These are phyloP conservation scores for Isichthys henryi DNA, from an alignment of 2,113 vertebrate genomes.

Conservation along the genomic window DNA sequence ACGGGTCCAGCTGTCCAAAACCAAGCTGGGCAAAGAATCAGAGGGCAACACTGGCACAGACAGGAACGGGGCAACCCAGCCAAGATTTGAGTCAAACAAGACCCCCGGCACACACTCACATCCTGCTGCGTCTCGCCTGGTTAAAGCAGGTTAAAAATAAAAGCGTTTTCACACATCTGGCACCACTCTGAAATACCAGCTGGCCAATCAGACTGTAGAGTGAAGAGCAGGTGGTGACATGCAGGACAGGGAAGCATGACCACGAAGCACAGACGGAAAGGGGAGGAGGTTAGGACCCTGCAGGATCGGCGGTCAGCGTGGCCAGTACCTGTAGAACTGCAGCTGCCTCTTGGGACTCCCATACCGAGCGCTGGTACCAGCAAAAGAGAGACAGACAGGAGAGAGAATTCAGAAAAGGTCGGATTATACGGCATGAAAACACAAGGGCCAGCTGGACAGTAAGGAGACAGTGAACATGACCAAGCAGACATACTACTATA, in stretches of 20 bases:
- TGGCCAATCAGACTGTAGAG: not conserved
- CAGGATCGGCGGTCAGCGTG: constrained; percentile 9
- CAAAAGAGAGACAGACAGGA: constrained; percentile 33
- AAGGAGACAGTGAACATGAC: not conserved
- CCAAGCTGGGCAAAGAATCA: not conserved
- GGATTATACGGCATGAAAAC: constrained; percentile 14
- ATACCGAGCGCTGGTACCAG: constrained; percentile 85
- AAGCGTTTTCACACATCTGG: not conserved
- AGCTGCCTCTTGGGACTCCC: constrained; percentile 98
- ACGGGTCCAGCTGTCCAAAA: not conserved
- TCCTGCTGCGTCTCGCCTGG: not conserved
- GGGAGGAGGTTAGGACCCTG: not conserved
- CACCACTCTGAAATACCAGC: not conserved
- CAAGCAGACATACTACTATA: too few relatives aligned
- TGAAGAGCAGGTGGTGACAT: not conserved
- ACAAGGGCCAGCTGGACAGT: not conserved
- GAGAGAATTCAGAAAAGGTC: not conserved
- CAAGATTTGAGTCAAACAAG: not conserved
- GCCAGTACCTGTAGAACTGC: constrained; percentile 97
- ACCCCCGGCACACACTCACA: not conserved
- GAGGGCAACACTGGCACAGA: not conserved
- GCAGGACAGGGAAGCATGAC: too few relatives aligned
- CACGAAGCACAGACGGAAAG: not conserved
- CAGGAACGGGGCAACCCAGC: not conserved
- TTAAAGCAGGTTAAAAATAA: not conserved